Evolutionary conservation across 2,888 invertebrate genomes (phyloP), one percentile per base, ranked within the genome.

Genomic region (Drosophila rubida): DNA sequence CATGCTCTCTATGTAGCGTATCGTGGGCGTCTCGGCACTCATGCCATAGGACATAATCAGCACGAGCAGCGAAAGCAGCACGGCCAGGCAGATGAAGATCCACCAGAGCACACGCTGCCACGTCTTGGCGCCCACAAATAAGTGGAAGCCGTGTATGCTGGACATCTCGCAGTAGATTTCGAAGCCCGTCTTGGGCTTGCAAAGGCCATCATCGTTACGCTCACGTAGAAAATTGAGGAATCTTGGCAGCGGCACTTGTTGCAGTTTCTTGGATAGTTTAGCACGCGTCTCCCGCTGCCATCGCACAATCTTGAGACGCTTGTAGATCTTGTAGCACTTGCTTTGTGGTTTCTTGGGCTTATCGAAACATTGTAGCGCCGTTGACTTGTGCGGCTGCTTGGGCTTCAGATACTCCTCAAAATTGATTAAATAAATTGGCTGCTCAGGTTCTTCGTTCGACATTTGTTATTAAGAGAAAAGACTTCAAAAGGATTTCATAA

Each of bases 1-100:
- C 8, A 93, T 93, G 25, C 91, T 91, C 57, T 92, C 92, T 22
- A 90, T 88, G 7, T 94, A 94, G n/a, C 94, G 94, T 1, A 94
- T 92, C 0, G 94, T 94, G 0, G 94, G 94, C 49, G 93, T 93
- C 32, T 92, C 91, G 0, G 93, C 91, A 62, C 93, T 94, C 92
- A 94, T 93, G 4, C 90, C 89, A 90, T 94, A 94, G 0, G 94
- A 94, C 5, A 93, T 92, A 1, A 92, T 81, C 4, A 95, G 91
- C 42, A 95, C 92, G 13, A 91, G 91, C 0, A 91, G 78, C 0
- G 94, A 94, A 5, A 93, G 89, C 2, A 92, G 78, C 2, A 94
- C 84, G 19, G 94, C 93, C 1, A 92, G 39, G 3, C 93, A 46
- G 9, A 95, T 93, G 0, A 94, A 92, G 0, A 93, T 49, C 1